These are phyloP conservation scores for Agrotis ipsilon DNA, from an alignment of 2,888 invertebrate species.

Conservation along the genomic window DNA sequence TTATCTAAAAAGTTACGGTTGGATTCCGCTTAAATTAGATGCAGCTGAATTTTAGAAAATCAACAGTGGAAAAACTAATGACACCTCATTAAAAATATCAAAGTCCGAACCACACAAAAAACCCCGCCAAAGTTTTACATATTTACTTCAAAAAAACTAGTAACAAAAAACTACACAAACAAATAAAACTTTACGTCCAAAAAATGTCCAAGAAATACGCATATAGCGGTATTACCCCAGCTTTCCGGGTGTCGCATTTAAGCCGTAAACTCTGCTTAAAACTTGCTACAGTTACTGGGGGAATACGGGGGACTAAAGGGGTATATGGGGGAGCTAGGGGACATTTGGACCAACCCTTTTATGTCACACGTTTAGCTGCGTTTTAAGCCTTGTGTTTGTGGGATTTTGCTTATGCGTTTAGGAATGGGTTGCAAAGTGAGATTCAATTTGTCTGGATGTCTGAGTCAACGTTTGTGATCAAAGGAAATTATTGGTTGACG, in stretches of 20 bases:
- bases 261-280: conserved; percentile 62
- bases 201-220: conserved; percentile 46
- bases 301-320: conserved; percentile 20
- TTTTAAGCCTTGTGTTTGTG: conserved; percentile 46
- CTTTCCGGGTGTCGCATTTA: conserved; percentile 45
- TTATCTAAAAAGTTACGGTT: too few species aligned
- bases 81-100: neutral
- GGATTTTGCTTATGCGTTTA: conserved; percentile 4
- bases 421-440: neutral
- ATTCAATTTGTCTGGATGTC: conserved; percentile 13
- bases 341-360: conserved; percentile 51
- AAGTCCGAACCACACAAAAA: neutral
- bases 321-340: conserved; percentile 12
- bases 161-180: conserved; percentile 1
- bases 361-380: conserved; percentile 45
- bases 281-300: conserved; percentile 36
- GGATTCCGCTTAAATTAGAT: too few species aligned
- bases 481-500: too few species aligned
- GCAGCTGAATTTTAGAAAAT: neutral
- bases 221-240: conserved; percentile 23
- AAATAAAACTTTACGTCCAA: conserved; percentile 40
- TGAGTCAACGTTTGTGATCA: conserved; percentile 2
- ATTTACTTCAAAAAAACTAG: neutral
- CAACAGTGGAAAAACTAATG: neutral
- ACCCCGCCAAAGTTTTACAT: too few species aligned